Conservation (phyloP, 2,888 invertebrate genomes). For the Conus canariensis region DNA sequence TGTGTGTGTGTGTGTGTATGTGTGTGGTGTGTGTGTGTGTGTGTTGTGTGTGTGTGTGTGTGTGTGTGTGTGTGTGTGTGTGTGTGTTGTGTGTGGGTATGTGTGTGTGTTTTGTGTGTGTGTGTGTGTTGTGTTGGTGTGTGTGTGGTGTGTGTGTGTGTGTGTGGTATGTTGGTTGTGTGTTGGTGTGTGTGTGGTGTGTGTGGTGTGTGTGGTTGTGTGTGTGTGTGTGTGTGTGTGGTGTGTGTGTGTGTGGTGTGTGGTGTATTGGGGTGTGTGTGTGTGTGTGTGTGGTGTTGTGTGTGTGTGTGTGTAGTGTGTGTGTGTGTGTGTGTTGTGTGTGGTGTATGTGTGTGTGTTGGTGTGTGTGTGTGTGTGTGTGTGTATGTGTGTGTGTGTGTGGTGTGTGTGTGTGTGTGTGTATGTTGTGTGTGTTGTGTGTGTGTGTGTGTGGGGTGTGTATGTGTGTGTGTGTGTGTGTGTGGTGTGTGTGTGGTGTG, state of each 20-base stretch:
- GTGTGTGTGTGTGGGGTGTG: too few species aligned
- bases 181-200: not conserved
- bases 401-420: too few species aligned
- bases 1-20: not conserved
- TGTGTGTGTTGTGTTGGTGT: not conserved
- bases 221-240: not conserved
- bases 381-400: not conserved
- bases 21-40: not conserved
- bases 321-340: not conserved
- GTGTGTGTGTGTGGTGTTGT: too few species aligned
- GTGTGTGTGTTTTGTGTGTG: too few species aligned
- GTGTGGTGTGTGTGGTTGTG: slow-evolving; percentile 1
- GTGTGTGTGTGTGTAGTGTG: not conserved
- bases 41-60: too few species aligned
- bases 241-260: too few species aligned
- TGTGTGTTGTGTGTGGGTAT: too few species aligned
- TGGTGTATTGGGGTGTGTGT: too few species aligned
- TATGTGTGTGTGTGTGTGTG: too few species aligned
- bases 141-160: not conserved
- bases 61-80: too few species aligned
- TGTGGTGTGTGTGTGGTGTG: not conserved
- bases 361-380: not conserved
- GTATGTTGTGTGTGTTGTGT: too few species aligned
- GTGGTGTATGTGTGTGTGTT: not conserved
- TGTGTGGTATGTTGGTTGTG: not conserved